phyloP scores from a whole-genome alignment of 2,797 vertebrate genomes.

The Helostoma temminkii region DNA sequence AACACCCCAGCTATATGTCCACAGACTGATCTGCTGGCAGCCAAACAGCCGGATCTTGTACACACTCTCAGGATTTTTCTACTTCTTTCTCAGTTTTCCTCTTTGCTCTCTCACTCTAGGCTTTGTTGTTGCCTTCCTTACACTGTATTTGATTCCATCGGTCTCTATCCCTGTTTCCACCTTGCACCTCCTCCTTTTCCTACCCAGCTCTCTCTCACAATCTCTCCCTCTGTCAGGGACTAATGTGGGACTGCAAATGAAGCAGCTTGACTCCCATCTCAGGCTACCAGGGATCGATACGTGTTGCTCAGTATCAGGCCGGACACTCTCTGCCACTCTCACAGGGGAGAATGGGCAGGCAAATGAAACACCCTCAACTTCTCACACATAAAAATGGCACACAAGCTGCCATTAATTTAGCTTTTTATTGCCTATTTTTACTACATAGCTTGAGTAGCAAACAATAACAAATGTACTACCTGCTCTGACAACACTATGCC shows the following conservation, averaged over 20 bases:
- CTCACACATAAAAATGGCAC: slow-evolving; percentile 59
- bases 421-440: slow-evolving; percentile 75
- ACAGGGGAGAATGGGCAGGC: slow-evolving; percentile 52
- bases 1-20: slow-evolving; percentile 47
- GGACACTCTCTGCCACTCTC: slow-evolving; percentile 55
- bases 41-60: slow-evolving; percentile 46
- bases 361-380: slow-evolving; percentile 76
- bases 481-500: slow-evolving; percentile 53
- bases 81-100: slow-evolving; percentile 42
- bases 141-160: slow-evolving; percentile 64
- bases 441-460: slow-evolving; percentile 65
- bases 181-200: slow-evolving; percentile 45
- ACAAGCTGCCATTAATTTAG: slow-evolving; percentile 64
- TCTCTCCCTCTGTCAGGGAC: slow-evolving; percentile 63
- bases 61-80: slow-evolving; percentile 41
- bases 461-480: slow-evolving; percentile 70
- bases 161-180: slow-evolving; percentile 50
- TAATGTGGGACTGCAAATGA: slow-evolving; percentile 81
- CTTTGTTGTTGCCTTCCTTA: slow-evolving; percentile 58
- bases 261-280: slow-evolving; percentile 83
- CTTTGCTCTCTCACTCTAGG: slow-evolving; percentile 16
- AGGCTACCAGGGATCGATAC: slow-evolving; percentile 80
- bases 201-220: slow-evolving; percentile 31
- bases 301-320: slow-evolving; percentile 79
- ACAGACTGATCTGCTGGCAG: slow-evolving; percentile 57